Conservation (phyloP, 2,888 invertebrate species). For the Zonitis immaculata region DNA sequence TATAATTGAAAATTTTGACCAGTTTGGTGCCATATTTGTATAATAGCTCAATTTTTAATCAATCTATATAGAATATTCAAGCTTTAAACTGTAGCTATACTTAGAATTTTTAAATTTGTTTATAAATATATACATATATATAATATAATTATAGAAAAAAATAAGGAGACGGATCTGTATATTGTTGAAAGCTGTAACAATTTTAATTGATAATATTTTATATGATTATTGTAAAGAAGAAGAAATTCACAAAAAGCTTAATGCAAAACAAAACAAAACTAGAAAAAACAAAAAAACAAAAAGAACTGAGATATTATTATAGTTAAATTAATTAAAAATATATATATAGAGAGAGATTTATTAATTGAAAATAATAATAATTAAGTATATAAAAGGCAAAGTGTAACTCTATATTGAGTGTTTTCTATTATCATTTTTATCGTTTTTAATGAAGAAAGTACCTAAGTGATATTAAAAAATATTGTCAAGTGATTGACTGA, state of each 20-base stretch:
- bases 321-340: conserved; percentile 21
- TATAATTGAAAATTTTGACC: conserved; percentile 45
- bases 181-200: conserved; percentile 32
- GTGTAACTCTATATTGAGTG: conserved; percentile 36
- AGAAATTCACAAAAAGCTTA: conserved; percentile 19
- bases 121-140: conserved; percentile 27
- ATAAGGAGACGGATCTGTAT: conserved; percentile 22
- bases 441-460: conserved; percentile 17
- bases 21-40: conserved; percentile 50
- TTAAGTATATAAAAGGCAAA: conserved; percentile 29
- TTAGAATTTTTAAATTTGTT: conserved; percentile 44
- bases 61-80: conserved; percentile 45
- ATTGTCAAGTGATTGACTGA: conserved; percentile 44
- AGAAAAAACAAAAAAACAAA: conserved; percentile 10
- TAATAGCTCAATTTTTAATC: conserved; percentile 51
- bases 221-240: conserved; percentile 39
- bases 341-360: conserved; percentile 3
- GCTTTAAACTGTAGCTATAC: conserved; percentile 44
- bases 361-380: background rate
- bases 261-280: background rate
- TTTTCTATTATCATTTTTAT: conserved; percentile 27
- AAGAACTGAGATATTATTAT: conserved; percentile 41
- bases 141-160: too few relatives aligned
- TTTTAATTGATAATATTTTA: conserved; percentile 43
- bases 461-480: conserved; percentile 44